Conservation (phyloP, 2,888 invertebrate species). For the Sinhomidia bicolor region DNA sequence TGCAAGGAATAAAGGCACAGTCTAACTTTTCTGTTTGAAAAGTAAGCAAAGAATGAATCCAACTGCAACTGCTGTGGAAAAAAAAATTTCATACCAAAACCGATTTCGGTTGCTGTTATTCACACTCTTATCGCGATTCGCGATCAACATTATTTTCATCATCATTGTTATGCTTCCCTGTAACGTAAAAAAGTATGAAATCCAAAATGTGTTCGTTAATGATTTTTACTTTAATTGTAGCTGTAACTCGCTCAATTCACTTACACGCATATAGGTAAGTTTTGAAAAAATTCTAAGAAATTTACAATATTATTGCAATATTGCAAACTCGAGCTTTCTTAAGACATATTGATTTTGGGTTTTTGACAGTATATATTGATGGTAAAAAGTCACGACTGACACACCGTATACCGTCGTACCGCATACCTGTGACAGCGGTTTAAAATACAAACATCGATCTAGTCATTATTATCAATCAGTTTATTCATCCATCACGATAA, state of each 20-base stretch:
- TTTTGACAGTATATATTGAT: not conserved
- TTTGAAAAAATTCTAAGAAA: not conserved
- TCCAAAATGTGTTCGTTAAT: not conserved
- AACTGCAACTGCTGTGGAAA: not conserved
- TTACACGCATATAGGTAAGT: constrained; percentile 2
- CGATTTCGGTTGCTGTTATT: not conserved
- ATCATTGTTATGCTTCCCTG: not conserved
- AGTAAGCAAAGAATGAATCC: not conserved
- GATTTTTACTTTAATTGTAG: not conserved
- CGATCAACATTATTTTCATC: not conserved
- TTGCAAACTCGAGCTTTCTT: too few relatives aligned
- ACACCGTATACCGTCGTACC: not conserved
- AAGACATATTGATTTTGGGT: not conserved
- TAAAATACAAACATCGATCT: not conserved
- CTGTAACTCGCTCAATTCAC: not conserved
- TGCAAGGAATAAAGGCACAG: not conserved
- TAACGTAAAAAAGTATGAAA: not conserved
- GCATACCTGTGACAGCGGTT: not conserved
- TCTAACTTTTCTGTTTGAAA: not conserved
- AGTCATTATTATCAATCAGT: constrained; percentile 8
- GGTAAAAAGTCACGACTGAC: not conserved
- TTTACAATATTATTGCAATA: too few relatives aligned
- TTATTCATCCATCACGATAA: not conserved
- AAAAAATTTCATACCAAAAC: not conserved
- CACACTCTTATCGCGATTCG: not conserved